A percentile compares a stretch with the other conserved stretches of the same genome.
These are phyloP conservation scores for Potamilus streckersoni DNA, from an alignment of 1,140 invertebrate genomes.

Conservation along the genomic window DNA sequence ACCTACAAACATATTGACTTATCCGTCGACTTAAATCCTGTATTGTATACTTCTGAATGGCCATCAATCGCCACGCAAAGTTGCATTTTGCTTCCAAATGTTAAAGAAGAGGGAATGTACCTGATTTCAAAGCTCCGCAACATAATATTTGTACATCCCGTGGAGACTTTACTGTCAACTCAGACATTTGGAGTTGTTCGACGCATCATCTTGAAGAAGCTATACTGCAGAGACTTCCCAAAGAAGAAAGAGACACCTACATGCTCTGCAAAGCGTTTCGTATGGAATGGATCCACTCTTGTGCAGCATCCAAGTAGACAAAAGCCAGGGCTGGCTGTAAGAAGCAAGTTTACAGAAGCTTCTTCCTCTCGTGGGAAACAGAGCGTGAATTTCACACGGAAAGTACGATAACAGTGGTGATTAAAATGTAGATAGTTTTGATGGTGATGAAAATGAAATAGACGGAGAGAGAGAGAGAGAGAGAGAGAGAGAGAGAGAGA, in stretches of 20 bases:
- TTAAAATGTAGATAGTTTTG: background rate
- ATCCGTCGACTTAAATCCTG: constrained; percentile 17
- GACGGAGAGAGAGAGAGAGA: too few relatives aligned
- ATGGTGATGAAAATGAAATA: too few relatives aligned
- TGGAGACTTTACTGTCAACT: too few relatives aligned
- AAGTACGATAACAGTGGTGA: background rate
- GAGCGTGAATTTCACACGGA: background rate
- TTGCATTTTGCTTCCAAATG: background rate
- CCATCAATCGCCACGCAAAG: background rate
- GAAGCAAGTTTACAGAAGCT: background rate
- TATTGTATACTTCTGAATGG: background rate
- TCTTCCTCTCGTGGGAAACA: background rate
- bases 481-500: too few relatives aligned
- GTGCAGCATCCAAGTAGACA: background rate
- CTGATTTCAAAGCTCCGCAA: background rate
- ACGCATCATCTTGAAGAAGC: constrained; percentile 13
- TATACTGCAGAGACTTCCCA: background rate
- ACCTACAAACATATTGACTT: constrained; percentile 7
- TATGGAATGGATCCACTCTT: constrained; percentile 20
- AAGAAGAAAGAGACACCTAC: constrained; percentile 7
- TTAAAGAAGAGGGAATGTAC: constrained; percentile 6
- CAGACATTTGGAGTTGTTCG: constrained; percentile 6
- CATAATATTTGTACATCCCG: background rate
- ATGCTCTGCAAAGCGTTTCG: constrained; percentile 18
- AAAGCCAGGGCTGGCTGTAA: background rate